These are phyloP conservation scores for Lota lota DNA, from an alignment of 2,113 vertebrate species.

Conservation along the genomic window DNA sequence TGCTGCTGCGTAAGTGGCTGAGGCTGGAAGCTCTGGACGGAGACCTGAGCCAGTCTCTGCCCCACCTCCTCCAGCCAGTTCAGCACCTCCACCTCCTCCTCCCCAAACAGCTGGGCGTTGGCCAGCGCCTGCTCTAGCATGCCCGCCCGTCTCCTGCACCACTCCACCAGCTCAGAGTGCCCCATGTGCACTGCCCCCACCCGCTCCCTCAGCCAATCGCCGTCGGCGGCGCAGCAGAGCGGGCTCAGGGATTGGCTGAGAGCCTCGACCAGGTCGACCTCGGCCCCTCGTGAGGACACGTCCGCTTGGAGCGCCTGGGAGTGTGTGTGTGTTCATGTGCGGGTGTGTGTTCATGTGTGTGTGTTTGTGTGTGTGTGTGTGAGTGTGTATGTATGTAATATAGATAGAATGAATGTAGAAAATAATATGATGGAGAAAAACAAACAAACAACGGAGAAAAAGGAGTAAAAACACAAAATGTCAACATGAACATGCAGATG, in stretches of 20 bases:
- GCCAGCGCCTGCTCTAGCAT: slow-evolving; percentile 91
- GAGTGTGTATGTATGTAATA: neutral
- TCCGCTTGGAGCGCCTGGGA: slow-evolving; percentile 89
- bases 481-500: slow-evolving; percentile 57
- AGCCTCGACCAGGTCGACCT: slow-evolving; percentile 77
- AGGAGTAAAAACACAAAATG: slow-evolving; percentile 71
- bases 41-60: slow-evolving; percentile 88
- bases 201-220: slow-evolving; percentile 80
- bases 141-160: slow-evolving; percentile 81
- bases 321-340: slow-evolving; percentile 12
- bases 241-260: slow-evolving; percentile 82
- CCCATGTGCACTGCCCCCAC: slow-evolving; percentile 79
- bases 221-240: slow-evolving; percentile 83
- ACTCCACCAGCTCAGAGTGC: slow-evolving; percentile 81
- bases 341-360: neutral
- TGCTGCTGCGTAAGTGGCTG: slow-evolving; percentile 90
- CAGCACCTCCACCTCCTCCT: slow-evolving; percentile 98
- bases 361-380: neutral
- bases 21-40: slow-evolving; percentile 87
- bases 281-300: slow-evolving; percentile 77
- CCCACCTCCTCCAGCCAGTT: slow-evolving; percentile 98
- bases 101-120: slow-evolving; percentile 95
- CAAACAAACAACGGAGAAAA: slow-evolving; percentile 46
- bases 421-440: slow-evolving; percentile 54
- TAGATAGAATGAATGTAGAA: slow-evolving; percentile 2